Base-by-base conservation (phyloP, 2,888 invertebrate species). In the Plagodis dolabraria region DNA sequence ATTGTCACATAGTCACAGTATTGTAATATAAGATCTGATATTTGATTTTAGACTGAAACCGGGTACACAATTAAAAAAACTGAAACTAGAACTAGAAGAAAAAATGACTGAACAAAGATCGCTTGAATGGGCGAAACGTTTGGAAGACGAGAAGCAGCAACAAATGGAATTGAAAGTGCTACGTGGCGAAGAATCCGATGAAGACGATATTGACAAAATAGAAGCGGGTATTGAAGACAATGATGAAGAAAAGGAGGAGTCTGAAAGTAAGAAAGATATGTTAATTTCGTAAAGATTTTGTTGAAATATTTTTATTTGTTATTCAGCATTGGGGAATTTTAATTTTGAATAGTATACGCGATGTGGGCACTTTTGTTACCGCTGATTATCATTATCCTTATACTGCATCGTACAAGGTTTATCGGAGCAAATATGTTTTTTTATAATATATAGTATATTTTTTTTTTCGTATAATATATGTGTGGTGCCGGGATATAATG, bases 31-130 rank as follows among this genome's bases (percentile, higher is more conserved):
- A 44, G 5, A 22, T 22, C 22, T 22, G 22, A 22, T 10, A 40
- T 43, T 33, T 6, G 33, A 34, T 53, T 33, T 53, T 62, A 94
- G 94, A 68, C 83, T 88, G 63, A 87, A 95, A 77, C 96, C 97
- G 45, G 97, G 98, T 0, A 94, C 94, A 4, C 95, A 95, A 70
- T 93, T 96, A 66, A 81, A 93, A n/a, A 95, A 94, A 70, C 86
- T 98, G 53, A 96, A 95, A 76, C 94, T 95, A 62, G 95, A 95
- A 64, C 89, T 98, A 2, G 94, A 96, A 74, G 90, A 94, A 10
- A 92, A 96, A 83, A 97, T 98, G 75, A 94, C 94, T 4, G 93
- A 94, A 64, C 95, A 95, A 72, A 91, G 97, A 51, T 94, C 95
- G 43, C 92, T 95, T 60, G 95, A 96, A 69, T 94, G 97, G 94